Percentiles rank a stretch among this genome's conserved stretches.
Conservation (phyloP, 2,797 vertebrate genomes). For the Petrocephalus sullivani region DNA sequence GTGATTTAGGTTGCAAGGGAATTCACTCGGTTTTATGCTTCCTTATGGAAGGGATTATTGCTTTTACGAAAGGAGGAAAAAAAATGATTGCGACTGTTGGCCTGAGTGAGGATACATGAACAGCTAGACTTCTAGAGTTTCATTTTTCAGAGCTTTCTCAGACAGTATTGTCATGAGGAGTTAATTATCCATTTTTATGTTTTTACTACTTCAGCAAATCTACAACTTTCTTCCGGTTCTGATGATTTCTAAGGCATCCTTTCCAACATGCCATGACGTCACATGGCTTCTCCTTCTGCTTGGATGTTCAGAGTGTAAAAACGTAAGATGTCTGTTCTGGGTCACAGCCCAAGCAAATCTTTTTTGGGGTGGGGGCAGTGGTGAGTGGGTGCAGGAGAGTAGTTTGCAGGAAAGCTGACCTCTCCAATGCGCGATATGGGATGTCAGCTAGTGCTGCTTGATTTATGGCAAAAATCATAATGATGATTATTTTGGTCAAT, state of each 20-base stretch:
- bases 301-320: background rate
- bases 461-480: background rate
- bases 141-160: background rate
- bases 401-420: background rate
- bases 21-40: too few relatives aligned
- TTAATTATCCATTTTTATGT: background rate
- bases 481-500: background rate
- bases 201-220: background rate
- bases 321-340: background rate
- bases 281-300: background rate
- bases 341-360: background rate
- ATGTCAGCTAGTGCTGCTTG: background rate
- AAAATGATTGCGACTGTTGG: background rate
- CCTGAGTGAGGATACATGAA: background rate
- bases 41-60: background rate
- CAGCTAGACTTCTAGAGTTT: background rate
- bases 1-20: too few relatives aligned
- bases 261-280: background rate
- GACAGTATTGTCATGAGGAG: background rate
- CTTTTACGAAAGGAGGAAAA: background rate
- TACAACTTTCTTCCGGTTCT: background rate
- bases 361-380: background rate
- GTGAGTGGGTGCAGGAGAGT: background rate
- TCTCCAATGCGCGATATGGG: too few relatives aligned
- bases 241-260: background rate